Conservation (phyloP, 2,888 invertebrate genomes). For the Theretra japonica region DNA sequence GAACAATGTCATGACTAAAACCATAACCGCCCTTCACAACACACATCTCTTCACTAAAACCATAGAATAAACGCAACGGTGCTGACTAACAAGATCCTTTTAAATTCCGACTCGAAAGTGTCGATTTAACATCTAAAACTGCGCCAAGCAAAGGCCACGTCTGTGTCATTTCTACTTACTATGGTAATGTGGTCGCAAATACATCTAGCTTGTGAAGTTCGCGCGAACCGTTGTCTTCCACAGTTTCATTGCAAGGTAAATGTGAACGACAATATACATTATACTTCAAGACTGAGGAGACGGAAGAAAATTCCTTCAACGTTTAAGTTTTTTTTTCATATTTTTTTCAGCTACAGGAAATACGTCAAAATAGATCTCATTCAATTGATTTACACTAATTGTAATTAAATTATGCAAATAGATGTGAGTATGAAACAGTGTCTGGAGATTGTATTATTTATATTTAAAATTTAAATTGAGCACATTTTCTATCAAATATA, state of each 20-base stretch:
- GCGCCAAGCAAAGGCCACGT: slow-evolving; percentile 9
- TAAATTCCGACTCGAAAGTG: slow-evolving; percentile 8
- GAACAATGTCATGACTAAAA: too few relatives aligned
- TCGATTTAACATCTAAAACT: slow-evolving; percentile 13
- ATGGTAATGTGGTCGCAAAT: slow-evolving; percentile 19
- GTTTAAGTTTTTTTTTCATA: too few relatives aligned
- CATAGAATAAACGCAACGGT: background rate
- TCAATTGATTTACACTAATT: too few relatives aligned
- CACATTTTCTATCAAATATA: too few relatives aligned
- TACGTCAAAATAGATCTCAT: too few relatives aligned
- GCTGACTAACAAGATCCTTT: slow-evolving; percentile 15
- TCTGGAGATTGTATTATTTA: too few relatives aligned
- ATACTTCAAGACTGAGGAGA: background rate
- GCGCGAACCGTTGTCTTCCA: background rate
- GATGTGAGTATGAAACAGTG: too few relatives aligned
- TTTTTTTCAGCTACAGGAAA: too few relatives aligned
- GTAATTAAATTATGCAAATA: too few relatives aligned
- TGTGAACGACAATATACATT: background rate
- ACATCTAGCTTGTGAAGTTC: slow-evolving; percentile 16
- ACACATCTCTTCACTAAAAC: background rate
- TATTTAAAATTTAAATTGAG: too few relatives aligned
- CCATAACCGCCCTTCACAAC: too few relatives aligned
- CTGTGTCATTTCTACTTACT: slow-evolving; percentile 23
- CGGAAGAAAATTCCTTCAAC: background rate
- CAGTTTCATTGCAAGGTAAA: background rate